Conservation (phyloP, 2,888 invertebrate genomes). For the Prostheceraeus crozeri region DNA sequence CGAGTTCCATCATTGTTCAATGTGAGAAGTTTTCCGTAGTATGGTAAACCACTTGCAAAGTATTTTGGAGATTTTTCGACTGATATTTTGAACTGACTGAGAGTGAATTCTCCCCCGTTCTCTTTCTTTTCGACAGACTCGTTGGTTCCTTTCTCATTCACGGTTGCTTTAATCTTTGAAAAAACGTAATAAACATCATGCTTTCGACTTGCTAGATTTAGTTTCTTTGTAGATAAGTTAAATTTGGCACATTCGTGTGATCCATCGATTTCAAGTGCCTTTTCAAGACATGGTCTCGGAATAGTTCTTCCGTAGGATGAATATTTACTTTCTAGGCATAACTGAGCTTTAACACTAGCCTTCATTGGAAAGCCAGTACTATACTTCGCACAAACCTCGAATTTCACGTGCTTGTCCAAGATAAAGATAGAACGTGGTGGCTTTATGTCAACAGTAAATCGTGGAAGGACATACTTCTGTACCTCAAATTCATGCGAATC, state of each 20-base stretch:
- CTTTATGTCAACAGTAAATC: conserved; percentile 12
- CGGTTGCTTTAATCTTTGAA: background rate
- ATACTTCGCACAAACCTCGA: conserved; percentile 34
- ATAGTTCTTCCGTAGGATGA: background rate
- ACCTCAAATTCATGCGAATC: conserved; percentile 8
- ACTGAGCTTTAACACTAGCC: background rate
- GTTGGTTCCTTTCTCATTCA: conserved; percentile 5
- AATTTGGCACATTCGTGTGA: background rate
- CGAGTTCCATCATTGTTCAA: background rate
- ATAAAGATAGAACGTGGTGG: conserved; percentile 12
- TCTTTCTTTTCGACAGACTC: background rate
- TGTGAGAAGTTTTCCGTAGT: background rate
- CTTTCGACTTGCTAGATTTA: background rate
- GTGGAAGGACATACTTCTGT: conserved; percentile 31
- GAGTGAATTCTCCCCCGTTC: background rate
- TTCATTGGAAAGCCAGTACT: conserved; percentile 28
- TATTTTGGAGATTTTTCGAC: background rate
- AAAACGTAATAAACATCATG: background rate
- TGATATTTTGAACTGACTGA: background rate
- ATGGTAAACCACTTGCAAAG: conserved; percentile 9
- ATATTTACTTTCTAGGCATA: background rate
- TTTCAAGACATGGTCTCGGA: background rate
- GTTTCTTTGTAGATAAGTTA: background rate
- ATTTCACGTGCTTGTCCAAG: conserved; percentile 1
- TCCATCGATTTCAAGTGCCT: background rate